Evolutionary conservation across 2,888 invertebrate genomes (phyloP).

Genomic region (Cephus spinipes): DNA sequence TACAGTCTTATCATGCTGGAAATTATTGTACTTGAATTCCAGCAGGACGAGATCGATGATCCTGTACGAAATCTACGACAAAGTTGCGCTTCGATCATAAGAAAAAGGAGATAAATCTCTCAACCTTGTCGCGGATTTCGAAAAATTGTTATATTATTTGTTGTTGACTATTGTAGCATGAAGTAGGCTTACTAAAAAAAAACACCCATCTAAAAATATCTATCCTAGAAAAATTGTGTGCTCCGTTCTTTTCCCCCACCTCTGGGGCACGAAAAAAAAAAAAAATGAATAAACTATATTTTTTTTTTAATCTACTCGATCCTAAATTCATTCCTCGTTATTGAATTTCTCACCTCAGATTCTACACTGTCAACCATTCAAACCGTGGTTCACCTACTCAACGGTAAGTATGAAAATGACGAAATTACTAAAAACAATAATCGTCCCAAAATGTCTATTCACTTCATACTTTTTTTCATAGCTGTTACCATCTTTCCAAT

Average conservation of each 20-base stretch:
- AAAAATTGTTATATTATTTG: constrained; percentile 58
- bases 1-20: neutral
- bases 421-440: neutral
- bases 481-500: constrained; percentile 67
- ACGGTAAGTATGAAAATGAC: neutral
- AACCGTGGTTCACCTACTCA: too few relatives aligned
- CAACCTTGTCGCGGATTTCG: constrained; percentile 41
- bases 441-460: neutral
- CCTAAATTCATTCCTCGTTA: neutral
- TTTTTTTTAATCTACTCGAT: constrained; percentile 28
- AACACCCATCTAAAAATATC: constrained; percentile 14
- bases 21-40: constrained; percentile 4
- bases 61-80: constrained; percentile 34
- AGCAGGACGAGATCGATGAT: constrained; percentile 26
- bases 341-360: neutral
- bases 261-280: constrained; percentile 24
- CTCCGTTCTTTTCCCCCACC: constrained; percentile 23
- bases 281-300: constrained; percentile 37
- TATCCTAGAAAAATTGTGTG: constrained; percentile 9
- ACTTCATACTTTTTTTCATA: constrained; percentile 13
- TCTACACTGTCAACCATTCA: neutral
- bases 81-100: constrained; percentile 18
- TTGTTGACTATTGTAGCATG: constrained; percentile 60
- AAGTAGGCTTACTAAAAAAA: constrained; percentile 36
- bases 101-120: constrained; percentile 22